Conservation (phyloP, 2,888 invertebrate genomes). For the Incurvaria masculella region DNA sequence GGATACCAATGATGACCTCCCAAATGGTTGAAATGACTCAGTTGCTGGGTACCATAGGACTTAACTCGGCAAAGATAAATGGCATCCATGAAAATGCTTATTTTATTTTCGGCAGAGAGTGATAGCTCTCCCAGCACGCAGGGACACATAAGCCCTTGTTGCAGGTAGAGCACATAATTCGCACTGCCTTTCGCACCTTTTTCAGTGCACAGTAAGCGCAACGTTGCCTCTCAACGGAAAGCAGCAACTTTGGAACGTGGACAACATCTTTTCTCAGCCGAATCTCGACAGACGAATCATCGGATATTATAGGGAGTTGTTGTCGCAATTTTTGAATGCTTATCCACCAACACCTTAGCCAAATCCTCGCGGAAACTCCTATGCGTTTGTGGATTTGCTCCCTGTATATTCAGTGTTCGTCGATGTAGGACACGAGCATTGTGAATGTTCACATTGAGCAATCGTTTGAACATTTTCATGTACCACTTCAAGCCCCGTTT, state of each 20-base stretch:
- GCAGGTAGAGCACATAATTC: background rate
- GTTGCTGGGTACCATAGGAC: no score
- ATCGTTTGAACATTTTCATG: conserved; percentile 15
- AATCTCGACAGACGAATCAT: background rate
- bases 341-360: background rate
- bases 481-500: conserved; percentile 18
- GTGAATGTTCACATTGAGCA: conserved; percentile 7
- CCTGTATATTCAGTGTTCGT: background rate
- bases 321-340: background rate
- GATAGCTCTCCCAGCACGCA: no score
- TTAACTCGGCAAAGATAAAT: no score
- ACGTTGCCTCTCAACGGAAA: background rate
- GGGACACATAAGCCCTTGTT: background rate
- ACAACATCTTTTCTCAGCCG: background rate
- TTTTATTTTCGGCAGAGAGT: no score
- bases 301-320: background rate
- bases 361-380: background rate
- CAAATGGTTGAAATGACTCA: no score
- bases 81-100: no score
- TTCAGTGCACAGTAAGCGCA: background rate
- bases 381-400: background rate
- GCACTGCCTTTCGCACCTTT: background rate
- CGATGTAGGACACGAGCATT: background rate
- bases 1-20: no score
- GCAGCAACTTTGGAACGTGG: background rate